Base-by-base conservation (phyloP, 2,888 invertebrate species). In the Eupithecia vulgata region DNA sequence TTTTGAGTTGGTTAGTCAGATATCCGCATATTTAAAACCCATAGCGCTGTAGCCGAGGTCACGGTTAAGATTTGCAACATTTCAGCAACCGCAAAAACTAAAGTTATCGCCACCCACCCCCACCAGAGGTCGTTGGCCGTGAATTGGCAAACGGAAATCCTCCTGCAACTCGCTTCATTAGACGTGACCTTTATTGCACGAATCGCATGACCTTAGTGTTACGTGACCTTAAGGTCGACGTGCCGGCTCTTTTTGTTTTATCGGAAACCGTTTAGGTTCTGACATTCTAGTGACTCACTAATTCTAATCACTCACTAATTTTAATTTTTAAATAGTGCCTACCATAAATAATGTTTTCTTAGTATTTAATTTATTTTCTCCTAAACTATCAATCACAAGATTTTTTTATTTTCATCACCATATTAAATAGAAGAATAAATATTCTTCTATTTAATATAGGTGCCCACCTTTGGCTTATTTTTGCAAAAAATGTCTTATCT, bases 81-180 rank as follows among this genome's bases (percentile, higher is more conserved):
- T 61, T 15, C 59, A 15, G 37, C 13, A 64, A 3, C 62, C 21
- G 5, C 62, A 64, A 62, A 62, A 62, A 64, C 5, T 7, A n/a
- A 13, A 25, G 25, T 30, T 61, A 42, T 52, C 48, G 10, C 21
- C 62, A 52, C 52, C 52, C 30, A 30, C 30, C 42, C 62, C 61
- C 34, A 35, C 34, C n/a, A 64, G 37, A 64, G 62, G 62, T 64
- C 37, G 37, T 35, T 5, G 62, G n/a, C 62, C 62, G 62, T 64
- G 62, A 64, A 64, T 64, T 64, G 17, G 62, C 62, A 35, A 64
- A 64, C 62, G 62, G 62, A 64, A 35, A 37, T 64, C 62, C 57
- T 57, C 62, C 45, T 45, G 17, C 61, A n/a, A 37, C 34, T 35
- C n/a, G 62, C 62, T 64, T 64, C 62, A 64, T 64, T 64, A 64